phyloP scores from a whole-genome alignment of 2,888 invertebrate genomes.

The Drosophila atroscutellata region DNA sequence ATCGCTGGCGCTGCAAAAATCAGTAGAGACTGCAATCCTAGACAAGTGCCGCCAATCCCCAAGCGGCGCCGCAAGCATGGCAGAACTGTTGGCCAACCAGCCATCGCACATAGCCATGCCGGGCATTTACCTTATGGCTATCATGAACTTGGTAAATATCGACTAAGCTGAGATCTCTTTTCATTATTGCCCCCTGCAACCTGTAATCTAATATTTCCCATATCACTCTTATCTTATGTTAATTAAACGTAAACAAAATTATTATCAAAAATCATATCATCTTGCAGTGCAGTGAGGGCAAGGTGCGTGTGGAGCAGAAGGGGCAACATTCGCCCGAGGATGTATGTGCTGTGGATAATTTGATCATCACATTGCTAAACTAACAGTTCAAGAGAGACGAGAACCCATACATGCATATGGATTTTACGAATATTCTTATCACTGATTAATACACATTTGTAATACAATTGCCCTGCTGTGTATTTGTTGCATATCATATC shows the following conservation, averaged over 20 bases:
- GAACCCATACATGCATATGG: neutral
- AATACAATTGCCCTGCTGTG: conserved; percentile 29
- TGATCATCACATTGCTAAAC: conserved; percentile 15
- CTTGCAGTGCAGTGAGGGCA: conserved; percentile 28
- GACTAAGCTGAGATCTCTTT: neutral
- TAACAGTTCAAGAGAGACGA: neutral
- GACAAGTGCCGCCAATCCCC: conserved; percentile 10
- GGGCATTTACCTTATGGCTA: conserved; percentile 27
- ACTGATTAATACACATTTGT: conserved; percentile 49
- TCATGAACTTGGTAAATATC: conserved; percentile 21
- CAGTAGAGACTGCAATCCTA: conserved; percentile 5
- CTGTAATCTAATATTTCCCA: neutral
- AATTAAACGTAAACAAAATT: neutral
- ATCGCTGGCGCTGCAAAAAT: neutral
- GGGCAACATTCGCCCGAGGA: neutral
- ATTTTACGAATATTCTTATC: conserved; percentile 15
- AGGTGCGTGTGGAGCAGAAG: conserved; percentile 12
- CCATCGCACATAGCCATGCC: neutral
- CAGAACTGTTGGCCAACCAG: conserved; percentile 7
- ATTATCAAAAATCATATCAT: neutral
- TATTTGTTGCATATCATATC: neutral
- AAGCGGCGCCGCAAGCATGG: conserved; percentile 12
- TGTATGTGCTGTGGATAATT: neutral
- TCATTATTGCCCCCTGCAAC: neutral
- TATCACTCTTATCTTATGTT: neutral